Percentiles rank a stretch among this genome's conserved stretches.
Evolutionary conservation across 2,113 vertebrate genomes (phyloP).

Genomic region (Anarrhichthys ocellatus): DNA sequence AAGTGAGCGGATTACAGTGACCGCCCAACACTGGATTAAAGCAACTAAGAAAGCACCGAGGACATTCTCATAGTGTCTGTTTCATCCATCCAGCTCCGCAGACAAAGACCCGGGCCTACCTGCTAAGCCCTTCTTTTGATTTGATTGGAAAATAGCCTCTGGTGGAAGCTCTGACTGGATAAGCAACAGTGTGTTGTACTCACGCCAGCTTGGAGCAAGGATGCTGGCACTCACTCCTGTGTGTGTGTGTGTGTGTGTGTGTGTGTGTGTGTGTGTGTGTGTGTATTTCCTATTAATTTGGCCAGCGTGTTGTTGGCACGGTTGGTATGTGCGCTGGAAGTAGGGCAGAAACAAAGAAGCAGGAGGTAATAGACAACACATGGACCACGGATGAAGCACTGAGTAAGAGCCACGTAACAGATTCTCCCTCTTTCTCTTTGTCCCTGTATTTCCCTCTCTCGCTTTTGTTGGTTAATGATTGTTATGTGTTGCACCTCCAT

Average conservation of each 20-base stretch:
- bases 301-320: constrained; percentile 70
- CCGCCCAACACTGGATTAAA: constrained; percentile 60
- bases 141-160: constrained; percentile 73
- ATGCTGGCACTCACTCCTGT: constrained; percentile 60
- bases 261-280: constrained; percentile 63
- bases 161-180: constrained; percentile 67
- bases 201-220: constrained; percentile 64
- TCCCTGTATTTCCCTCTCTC: constrained; percentile 1
- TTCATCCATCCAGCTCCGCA: constrained; percentile 61
- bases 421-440: constrained; percentile 33
- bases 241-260: constrained; percentile 64
- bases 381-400: constrained; percentile 60
- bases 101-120: constrained; percentile 70
- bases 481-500: neutral
- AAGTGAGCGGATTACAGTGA: constrained; percentile 65
- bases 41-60: constrained; percentile 48
- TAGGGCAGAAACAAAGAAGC: constrained; percentile 78
- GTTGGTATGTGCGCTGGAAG: constrained; percentile 70
- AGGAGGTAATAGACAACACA: constrained; percentile 78
- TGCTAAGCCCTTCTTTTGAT: constrained; percentile 71
- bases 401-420: constrained; percentile 42
- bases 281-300: constrained; percentile 80
- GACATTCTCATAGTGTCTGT: constrained; percentile 70
- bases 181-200: constrained; percentile 67
- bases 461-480: constrained; percentile 2